Evolutionary conservation across 2,113 vertebrate genomes (phyloP), one percentile per base, ranked within the genome.

Genomic region (Stigmatopora argus): DNA sequence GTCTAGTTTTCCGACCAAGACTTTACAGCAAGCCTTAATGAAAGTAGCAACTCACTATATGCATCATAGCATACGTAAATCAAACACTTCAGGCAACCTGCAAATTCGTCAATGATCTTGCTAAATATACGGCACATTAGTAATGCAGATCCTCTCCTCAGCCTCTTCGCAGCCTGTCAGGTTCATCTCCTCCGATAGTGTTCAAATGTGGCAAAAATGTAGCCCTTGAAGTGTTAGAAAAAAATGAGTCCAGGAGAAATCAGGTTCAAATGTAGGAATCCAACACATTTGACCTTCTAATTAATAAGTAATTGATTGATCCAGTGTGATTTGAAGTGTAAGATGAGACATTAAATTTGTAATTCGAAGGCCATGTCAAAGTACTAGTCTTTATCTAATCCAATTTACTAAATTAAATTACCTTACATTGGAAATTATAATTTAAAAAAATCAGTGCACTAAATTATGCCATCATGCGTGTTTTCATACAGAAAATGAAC

Each of bases 181-280:
- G 60, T 80, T 89, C 84, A 78, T 87, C 85, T 86, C 77, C 80
- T 83, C 66, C 81, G 72, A 74, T 71, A 71, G 76, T 70, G 68
- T 77, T 83, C 76, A 73, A 61, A 69, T 4, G 15, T 52, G 72
- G 64, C 66, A 65, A 77, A 79, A 81, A 86, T 10, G 69, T 80
- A 31, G 65, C 46, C 74, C 66, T 80, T 44, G 26, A 57, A 59
- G 71, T 78, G 71, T 67, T 81, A 71, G 81, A 80, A 72, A 67
- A 64, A 41, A 41, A 59, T 21, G 62, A 88, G 74, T 86, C 82
- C 82, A 82, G 68, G 67, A 60, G 3, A 64, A 53, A 69, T 70
- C 66, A 53, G 69, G 67, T 53, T 80, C 53, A 67, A 75, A 72
- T 75, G 3, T 60, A 65, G 64, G 76, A 74, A 76, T 74, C 59